A percentile compares a stretch with the other conserved stretches of the same genome.
Conservation (phyloP, 2,113 vertebrate genomes). For the Saccopteryx bilineata region DNA sequence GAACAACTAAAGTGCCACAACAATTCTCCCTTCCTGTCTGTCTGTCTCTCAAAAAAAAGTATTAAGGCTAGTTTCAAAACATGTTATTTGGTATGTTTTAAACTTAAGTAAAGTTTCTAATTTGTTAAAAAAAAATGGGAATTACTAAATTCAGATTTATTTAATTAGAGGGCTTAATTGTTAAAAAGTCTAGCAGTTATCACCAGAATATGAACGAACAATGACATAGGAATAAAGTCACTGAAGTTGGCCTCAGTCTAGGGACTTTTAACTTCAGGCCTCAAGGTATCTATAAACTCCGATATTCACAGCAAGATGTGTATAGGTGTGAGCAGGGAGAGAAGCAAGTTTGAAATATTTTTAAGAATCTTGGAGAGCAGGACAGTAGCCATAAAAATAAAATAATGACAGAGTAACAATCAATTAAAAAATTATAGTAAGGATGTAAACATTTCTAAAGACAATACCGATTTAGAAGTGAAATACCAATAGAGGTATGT, state of each 20-base stretch:
- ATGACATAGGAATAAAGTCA: background rate
- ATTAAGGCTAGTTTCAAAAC: slow-evolving; percentile 47
- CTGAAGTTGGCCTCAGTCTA: background rate
- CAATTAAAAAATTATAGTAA: background rate
- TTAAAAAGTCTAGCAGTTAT: background rate
- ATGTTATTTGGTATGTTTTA: background rate
- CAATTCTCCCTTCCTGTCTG: no score
- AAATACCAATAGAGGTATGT: slow-evolving; percentile 1
- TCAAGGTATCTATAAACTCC: background rate
- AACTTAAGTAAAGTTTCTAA: background rate
- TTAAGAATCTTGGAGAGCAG: background rate
- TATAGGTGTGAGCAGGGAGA: background rate
- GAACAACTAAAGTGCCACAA: no score
- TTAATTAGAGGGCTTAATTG: slow-evolving; percentile 8
- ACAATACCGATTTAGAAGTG: background rate
- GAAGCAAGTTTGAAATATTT: background rate
- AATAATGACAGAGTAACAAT: background rate
- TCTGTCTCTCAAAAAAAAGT: background rate
- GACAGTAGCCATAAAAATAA: slow-evolving; percentile 5
- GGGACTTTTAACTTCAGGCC: slow-evolving; percentile 11
- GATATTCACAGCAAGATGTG: slow-evolving; percentile 43
- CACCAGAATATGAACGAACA: slow-evolving; percentile 40
- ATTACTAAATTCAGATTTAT: slow-evolving; percentile 2
- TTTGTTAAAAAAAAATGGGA: slow-evolving; percentile 26
- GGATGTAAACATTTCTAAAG: slow-evolving; percentile 29